phyloP scores from a whole-genome alignment of 37 sponge, comb jelly and placozoan species.

The Oscarella lobularis region DNA sequence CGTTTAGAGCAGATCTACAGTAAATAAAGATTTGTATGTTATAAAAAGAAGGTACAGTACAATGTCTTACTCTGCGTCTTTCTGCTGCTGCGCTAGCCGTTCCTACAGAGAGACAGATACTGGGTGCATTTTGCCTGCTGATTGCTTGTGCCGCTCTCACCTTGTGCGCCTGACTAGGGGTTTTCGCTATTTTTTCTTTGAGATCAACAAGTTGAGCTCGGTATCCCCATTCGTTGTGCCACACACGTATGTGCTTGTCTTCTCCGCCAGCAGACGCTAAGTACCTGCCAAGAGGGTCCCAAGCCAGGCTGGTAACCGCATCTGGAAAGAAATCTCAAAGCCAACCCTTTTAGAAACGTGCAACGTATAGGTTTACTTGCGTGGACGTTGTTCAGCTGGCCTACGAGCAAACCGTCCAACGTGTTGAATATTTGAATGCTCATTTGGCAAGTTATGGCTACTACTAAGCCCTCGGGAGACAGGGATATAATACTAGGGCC shows the following conservation, averaged over 20 bases:
- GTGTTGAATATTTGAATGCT: constrained; percentile 42
- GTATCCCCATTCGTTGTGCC: constrained; percentile 64
- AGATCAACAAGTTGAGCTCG: constrained; percentile 27
- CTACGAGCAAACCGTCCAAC: constrained; percentile 21
- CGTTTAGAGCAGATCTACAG: too few species aligned
- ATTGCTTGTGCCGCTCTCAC: constrained; percentile 5
- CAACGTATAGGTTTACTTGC: constrained; percentile 27
- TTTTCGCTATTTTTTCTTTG: constrained; percentile 24
- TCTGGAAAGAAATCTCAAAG: constrained; percentile 15
- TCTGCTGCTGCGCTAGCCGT: constrained; percentile 17
- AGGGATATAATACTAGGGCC: constrained; percentile 3
- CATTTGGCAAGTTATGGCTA: constrained; percentile 29
- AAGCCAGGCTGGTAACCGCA: constrained; percentile 26
- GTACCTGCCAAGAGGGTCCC: constrained; percentile 44
- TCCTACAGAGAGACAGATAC: constrained; percentile 7
- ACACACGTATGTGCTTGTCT: constrained; percentile 51
- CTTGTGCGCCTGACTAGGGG: constrained; percentile 46
- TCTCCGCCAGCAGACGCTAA: constrained; percentile 47
- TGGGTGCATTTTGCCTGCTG: not conserved
- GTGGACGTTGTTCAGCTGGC: constrained; percentile 34
- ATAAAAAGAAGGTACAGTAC: constrained; percentile 7
- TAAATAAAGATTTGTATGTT: too few species aligned
- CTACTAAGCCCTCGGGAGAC: constrained; percentile 45
- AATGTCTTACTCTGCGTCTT: constrained; percentile 23
- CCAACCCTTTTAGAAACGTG: constrained; percentile 8